These are phyloP conservation scores for Plecotus auritus DNA, from an alignment of 2,113 vertebrate species.

Conservation along the genomic window DNA sequence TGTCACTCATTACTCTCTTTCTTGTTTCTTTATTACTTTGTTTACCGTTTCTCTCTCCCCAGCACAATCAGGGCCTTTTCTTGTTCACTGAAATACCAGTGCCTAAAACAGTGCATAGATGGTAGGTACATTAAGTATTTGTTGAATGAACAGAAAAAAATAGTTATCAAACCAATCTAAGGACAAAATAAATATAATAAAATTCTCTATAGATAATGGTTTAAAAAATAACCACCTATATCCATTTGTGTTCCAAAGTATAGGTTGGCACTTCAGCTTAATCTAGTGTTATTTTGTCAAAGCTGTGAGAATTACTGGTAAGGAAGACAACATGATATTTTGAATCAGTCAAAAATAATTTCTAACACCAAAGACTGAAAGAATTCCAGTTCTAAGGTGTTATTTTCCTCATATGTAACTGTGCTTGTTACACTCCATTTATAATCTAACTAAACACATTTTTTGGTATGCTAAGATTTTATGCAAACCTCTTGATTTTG, in stretches of 20 bases:
- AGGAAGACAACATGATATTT: background rate
- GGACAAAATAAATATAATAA: background rate
- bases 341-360: conserved; percentile 61
- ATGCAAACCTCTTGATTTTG: conserved; percentile 55
- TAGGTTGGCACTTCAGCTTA: conserved; percentile 13
- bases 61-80: background rate
- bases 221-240: background rate
- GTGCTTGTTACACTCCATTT: conserved; percentile 42
- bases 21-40: background rate
- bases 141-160: background rate
- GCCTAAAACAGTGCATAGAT: background rate
- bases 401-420: conserved; percentile 55
- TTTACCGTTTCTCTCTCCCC: background rate
- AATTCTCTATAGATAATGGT: background rate
- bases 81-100: background rate
- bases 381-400: conserved; percentile 50
- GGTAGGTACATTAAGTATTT: background rate
- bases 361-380: conserved; percentile 20
- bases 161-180: background rate
- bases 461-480: conserved; percentile 54
- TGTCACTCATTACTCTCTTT: background rate
- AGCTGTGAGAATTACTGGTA: conserved; percentile 25
- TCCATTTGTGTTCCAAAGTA: conserved; percentile 7
- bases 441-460: conserved; percentile 55
- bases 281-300: conserved; percentile 49